Evolutionary conservation across 2,888 invertebrate species (phyloP), one percentile per base, ranked within the genome.

Genomic region (Allolobophora icterica): DNA sequence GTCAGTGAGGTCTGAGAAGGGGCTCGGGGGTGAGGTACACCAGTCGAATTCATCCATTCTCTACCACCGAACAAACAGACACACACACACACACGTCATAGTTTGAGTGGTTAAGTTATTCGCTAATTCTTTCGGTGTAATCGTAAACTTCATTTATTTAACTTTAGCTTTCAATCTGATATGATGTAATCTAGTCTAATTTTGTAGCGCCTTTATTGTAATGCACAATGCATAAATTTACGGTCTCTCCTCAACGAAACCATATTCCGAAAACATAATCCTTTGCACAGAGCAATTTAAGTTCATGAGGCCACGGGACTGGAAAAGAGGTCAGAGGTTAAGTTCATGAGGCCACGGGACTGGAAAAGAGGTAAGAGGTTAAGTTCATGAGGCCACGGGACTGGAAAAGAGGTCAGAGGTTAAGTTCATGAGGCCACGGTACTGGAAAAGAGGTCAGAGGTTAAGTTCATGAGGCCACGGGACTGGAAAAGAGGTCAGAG

Each of bases 1-100:
- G 42, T 89, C 89, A 8, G 15, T 38, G 89, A 89, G 52, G 89
- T 89, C 89, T 5, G 89, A 89, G 89, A 89, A 45, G 42, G 89
- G 89, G 19, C 38, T 89, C 11, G 38, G 52, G 11, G 38, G 52
- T 21, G 52, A n/a, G 4, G 89, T 15, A 42, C 40, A 24, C 89
- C 42, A 89, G 21, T 89, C 33, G 40, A 45, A 52, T 17, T 71
- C 71, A 33, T 89, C 89, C 42, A 89, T 89, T 13, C 17, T 87
- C 87, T 35, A 35, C 87, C n/a, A 87, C 13, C n/a, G 71, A 71
- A 71, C n/a, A 71, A n/a, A 71, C 30, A 71, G 71, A 30, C 30
- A 71, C n/a, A 1, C 30, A 13, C n/a, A 13, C n/a, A 45, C n/a
- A n/a, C n/a, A n/a, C n/a, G 71, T 71, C 71, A 71, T 3, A 30